These are phyloP conservation scores for Drosophila nigromelanica DNA, from an alignment of 1,140 invertebrate genomes.

Conservation along the genomic window DNA sequence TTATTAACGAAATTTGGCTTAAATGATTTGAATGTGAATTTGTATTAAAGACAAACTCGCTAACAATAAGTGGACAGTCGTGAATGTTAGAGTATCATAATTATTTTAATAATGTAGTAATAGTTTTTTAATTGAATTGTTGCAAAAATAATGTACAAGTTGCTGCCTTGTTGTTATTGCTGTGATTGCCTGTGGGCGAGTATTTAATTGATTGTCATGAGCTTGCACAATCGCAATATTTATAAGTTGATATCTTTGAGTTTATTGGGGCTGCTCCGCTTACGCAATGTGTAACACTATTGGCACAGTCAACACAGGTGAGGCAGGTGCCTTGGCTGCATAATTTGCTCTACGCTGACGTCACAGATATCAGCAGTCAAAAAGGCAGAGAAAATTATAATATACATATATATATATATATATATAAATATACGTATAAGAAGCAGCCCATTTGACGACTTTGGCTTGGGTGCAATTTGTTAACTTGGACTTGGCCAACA, in stretches of 20 bases:
- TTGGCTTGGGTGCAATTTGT: constrained; percentile 66
- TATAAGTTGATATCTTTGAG: constrained; percentile 12
- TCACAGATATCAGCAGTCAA: constrained; percentile 56
- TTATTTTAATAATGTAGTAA: constrained; percentile 52
- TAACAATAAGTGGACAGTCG: not conserved
- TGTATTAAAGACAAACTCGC: not conserved
- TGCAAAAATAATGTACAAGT: constrained; percentile 53
- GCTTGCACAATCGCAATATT: constrained; percentile 60
- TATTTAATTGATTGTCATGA: constrained; percentile 75
- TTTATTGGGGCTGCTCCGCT: constrained; percentile 43
- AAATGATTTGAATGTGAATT: too few relatives aligned
- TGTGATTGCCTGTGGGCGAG: constrained; percentile 49
- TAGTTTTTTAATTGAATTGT: constrained; percentile 77
- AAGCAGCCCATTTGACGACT: constrained; percentile 22
- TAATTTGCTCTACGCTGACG: constrained; percentile 22
- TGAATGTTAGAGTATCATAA: constrained; percentile 15
- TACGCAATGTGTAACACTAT: constrained; percentile 53
- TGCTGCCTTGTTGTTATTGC: constrained; percentile 10
- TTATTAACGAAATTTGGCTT: too few relatives aligned
- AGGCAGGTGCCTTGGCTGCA: constrained; percentile 37
- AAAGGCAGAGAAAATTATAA: not conserved
- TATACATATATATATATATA: not conserved
- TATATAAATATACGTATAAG: not conserved
- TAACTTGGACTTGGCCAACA: constrained; percentile 80
- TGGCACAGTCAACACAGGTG: constrained; percentile 3